Base-by-base conservation (phyloP, 2,888 invertebrate genomes). In the Uropetala carovei region DNA sequence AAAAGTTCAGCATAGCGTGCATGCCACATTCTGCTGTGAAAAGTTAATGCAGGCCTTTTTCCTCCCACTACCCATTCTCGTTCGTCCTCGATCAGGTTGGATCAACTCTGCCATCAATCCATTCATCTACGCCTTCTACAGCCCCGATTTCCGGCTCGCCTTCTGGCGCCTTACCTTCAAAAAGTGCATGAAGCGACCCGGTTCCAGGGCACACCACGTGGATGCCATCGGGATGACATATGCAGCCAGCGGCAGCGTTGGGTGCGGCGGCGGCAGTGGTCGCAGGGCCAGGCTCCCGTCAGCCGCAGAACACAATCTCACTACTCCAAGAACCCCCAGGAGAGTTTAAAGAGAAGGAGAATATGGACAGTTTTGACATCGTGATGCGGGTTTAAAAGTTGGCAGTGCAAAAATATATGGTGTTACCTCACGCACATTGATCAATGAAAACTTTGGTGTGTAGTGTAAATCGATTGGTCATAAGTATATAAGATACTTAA, bases 91-190 rank as follows among this genome's bases (percentile, higher is more conserved):
- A 94, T 22, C 94, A 95, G 95, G 98, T 0, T 98, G 98, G 98
- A 97, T 98, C 94, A 98, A 98, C 94, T 98, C 98, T 0, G 98
- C 98, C 8, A 98, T 98, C 93, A 98, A 98, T 95, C 98, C 98
- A 0, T 98, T 98, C 94, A 98, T 98, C 94, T 98, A 98, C 94
- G 98, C 98, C 30, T 98, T 98, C 94, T 98, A 98, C 95, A 98
- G 98, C 93, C 97, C 97, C 0, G 98, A 98, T 94, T 98, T 98
- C 94, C 96, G 98, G 94, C 96, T 97, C 93, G 98, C 98, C 0
- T 98, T 98, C 94, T 98, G 98, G 98, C 96, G 98, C 93, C 95
- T 98, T 64, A 98, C 98, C 0, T 96, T 97, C 92, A 96, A 96
- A 93, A 86, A 89, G 16, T 89, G 85, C 75, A 84, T 59, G 58